These are phyloP conservation scores for Tragelaphus imberbis DNA, from an alignment of 2,113 vertebrate genomes.

Conservation along the genomic window DNA sequence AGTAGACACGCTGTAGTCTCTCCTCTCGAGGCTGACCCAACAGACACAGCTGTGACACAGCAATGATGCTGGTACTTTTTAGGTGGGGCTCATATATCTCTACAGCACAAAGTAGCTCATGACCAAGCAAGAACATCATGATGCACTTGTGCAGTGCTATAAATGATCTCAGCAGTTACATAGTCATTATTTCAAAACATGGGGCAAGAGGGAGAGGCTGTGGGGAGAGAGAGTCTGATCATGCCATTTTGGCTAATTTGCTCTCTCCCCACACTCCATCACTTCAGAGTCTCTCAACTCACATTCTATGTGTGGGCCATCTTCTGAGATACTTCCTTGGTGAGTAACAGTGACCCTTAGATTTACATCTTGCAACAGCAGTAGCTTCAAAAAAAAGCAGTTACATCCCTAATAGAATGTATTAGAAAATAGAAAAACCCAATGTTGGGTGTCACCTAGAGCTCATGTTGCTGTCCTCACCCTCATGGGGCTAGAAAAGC, in stretches of 20 bases:
- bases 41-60: background rate
- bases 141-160: background rate
- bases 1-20: background rate
- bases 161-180: background rate
- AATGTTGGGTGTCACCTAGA: background rate
- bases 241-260: background rate
- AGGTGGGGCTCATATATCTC: background rate
- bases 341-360: background rate
- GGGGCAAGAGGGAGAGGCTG: background rate
- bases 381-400: background rate
- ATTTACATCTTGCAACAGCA: background rate
- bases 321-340: background rate
- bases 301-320: background rate
- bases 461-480: background rate
- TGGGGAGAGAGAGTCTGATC: background rate
- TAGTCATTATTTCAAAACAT: background rate
- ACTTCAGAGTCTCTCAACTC: background rate
- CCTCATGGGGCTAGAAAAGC: background rate
- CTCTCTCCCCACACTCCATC: background rate
- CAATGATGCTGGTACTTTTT: background rate
- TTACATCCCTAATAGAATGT: background rate
- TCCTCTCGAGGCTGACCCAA: background rate
- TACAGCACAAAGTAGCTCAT: background rate
- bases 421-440: background rate
- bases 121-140: background rate